A percentile compares a stretch with the other conserved stretches of the same genome.
Evolutionary conservation across 1,140 invertebrate genomes (phyloP).

Genomic region (Saxidomus purpurata): DNA sequence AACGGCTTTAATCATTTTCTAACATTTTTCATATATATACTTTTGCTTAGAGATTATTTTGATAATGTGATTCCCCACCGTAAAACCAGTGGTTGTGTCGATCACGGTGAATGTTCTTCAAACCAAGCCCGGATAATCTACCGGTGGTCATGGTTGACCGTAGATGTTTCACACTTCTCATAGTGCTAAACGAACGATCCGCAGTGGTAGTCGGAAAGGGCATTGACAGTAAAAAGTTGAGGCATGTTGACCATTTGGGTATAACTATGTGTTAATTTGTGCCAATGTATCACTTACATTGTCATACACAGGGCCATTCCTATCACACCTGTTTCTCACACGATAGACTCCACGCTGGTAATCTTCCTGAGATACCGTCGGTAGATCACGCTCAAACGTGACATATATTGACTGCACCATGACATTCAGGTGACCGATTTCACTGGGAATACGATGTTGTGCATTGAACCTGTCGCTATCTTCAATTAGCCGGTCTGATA

Average conservation of each 20-base stretch:
- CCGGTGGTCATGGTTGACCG: conserved; percentile 17
- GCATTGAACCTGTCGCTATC: conserved; percentile 11
- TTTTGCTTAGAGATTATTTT: too few species aligned
- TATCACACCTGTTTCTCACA: not conserved
- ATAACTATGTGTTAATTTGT: not conserved
- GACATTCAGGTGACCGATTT: conserved; percentile 20
- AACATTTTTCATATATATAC: too few species aligned
- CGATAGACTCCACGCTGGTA: not conserved
- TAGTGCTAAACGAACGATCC: conserved; percentile 5
- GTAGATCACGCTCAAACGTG: too few species aligned
- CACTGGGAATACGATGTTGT: not conserved
- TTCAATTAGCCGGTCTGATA: conserved; percentile 16
- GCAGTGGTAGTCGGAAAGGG: conserved; percentile 6
- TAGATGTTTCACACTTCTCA: conserved; percentile 18
- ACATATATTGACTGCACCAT: conserved; percentile 18
- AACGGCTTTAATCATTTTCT: too few species aligned
- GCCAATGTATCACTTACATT: conserved; percentile 21
- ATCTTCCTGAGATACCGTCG: not conserved
- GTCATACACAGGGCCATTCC: not conserved
- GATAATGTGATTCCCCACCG: too few species aligned
- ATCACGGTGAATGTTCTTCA: conserved; percentile 17
- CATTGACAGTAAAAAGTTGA: not conserved
- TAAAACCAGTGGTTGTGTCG: too few species aligned
- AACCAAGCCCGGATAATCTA: not conserved
- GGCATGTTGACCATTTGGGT: conserved; percentile 1